Conservation (phyloP, 2,797 vertebrate species). For the Pipistrellus pygmaeus region DNA sequence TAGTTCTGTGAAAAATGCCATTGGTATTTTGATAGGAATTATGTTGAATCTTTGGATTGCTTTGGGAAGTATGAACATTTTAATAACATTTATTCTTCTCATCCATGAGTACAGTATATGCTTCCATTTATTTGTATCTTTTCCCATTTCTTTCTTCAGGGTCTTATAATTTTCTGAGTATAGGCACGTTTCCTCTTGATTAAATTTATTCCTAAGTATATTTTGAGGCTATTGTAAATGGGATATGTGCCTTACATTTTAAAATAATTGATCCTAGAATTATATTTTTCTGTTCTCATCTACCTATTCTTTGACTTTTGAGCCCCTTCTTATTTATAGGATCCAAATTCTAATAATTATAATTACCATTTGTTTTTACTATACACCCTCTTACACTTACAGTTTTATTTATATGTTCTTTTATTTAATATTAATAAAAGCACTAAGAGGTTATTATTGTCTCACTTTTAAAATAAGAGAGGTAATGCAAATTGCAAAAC, state of each 20-base stretch:
- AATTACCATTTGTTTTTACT: background rate
- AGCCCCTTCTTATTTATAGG: background rate
- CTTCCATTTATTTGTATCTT: background rate
- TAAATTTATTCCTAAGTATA: background rate
- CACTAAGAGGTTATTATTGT: background rate
- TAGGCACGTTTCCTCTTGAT: background rate
- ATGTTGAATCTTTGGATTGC: background rate
- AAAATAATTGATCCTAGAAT: background rate
- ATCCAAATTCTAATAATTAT: slow-evolving; percentile 10
- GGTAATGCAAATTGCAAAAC: background rate
- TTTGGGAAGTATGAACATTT: background rate
- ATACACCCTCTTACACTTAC: background rate
- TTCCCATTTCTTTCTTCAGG: background rate
- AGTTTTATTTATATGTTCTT: background rate
- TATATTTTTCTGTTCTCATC: slow-evolving; percentile 5
- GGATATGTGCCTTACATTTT: background rate
- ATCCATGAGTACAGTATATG: background rate
- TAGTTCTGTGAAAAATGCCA: background rate
- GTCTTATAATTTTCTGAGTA: background rate
- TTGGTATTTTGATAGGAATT: background rate
- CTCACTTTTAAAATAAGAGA: slow-evolving; percentile 18
- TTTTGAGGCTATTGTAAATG: background rate
- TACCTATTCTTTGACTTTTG: background rate
- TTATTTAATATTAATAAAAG: slow-evolving; percentile 14
- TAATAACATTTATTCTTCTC: background rate